A percentile compares a stretch with the other conserved stretches of the same genome.
Evolutionary conservation across 2,797 vertebrate species (phyloP).

Genomic region (Xiphophorus birchmanni): DNA sequence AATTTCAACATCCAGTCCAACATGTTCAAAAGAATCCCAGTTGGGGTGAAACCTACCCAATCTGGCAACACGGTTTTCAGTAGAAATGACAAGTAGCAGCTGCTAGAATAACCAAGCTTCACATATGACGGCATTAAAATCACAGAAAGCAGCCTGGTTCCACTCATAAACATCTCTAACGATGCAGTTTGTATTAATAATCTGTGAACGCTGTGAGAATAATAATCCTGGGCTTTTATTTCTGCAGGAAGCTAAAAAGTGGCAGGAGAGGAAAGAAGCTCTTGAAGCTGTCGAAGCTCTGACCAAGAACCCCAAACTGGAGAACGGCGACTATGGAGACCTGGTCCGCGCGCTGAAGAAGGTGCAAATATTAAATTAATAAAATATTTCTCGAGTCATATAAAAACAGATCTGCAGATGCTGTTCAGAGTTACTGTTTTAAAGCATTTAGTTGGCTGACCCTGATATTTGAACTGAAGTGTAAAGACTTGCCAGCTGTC

Average conservation of each 20-base stretch:
- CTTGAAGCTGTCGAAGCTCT: slow-evolving; percentile 91
- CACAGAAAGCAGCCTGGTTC: neutral
- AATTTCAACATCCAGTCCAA: too few relatives aligned
- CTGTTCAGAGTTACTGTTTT: neutral
- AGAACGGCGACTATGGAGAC: slow-evolving; percentile 94
- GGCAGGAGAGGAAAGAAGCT: slow-evolving; percentile 98
- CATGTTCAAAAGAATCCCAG: too few relatives aligned
- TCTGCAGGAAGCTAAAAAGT: slow-evolving; percentile 96
- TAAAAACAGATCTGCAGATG: neutral
- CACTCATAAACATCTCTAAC: neutral
- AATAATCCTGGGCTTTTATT: slow-evolving; percentile 14
- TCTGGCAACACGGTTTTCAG: neutral
- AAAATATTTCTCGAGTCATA: neutral
- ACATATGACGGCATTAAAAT: neutral
- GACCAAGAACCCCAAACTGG: slow-evolving; percentile 93
- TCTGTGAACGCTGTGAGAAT: neutral
- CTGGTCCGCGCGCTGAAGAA: slow-evolving; percentile 95
- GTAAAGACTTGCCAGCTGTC: neutral
- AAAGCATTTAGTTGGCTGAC: neutral
- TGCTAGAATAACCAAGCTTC: neutral
- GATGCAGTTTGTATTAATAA: neutral
- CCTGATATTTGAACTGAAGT: neutral
- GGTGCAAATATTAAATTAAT: slow-evolving; percentile 71
- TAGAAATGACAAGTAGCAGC: neutral
- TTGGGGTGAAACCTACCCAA: too few relatives aligned